These are phyloP conservation scores for Pseudorasbora parva DNA, from an alignment of 2,113 vertebrate species.

Conservation along the genomic window DNA sequence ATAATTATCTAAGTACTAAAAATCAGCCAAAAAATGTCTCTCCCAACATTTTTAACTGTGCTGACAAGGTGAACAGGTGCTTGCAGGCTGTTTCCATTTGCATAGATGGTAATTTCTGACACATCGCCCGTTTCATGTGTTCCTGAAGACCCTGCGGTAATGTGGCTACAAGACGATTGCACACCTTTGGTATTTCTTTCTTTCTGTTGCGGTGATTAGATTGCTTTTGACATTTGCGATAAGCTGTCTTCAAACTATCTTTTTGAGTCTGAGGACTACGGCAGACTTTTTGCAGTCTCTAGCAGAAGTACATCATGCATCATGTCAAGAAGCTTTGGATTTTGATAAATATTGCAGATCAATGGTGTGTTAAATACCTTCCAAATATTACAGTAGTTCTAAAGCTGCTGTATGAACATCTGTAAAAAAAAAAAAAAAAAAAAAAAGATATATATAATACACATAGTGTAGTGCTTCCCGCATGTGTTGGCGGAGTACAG, in stretches of 20 bases:
- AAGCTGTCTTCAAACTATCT: background rate
- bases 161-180: background rate
- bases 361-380: background rate
- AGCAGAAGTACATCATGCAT: background rate
- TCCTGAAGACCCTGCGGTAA: background rate
- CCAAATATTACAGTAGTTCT: background rate
- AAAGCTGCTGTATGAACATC: background rate
- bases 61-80: slow-evolving; percentile 15
- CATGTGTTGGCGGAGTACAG: background rate
- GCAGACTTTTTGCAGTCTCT: background rate
- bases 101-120: background rate
- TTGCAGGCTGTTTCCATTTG: slow-evolving; percentile 18
- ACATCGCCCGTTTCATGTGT: background rate
- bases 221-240: background rate
- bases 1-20: background rate
- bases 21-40: background rate
- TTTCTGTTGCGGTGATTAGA: background rate
- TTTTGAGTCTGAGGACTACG: background rate
- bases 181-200: background rate
- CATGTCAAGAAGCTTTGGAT: background rate
- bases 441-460: too few species aligned
- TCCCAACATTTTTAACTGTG: background rate
- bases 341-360: background rate
- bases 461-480: background rate
- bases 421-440: too few species aligned